Conservation (phyloP, 2,888 invertebrate genomes). For the Lymantria dispar region DNA sequence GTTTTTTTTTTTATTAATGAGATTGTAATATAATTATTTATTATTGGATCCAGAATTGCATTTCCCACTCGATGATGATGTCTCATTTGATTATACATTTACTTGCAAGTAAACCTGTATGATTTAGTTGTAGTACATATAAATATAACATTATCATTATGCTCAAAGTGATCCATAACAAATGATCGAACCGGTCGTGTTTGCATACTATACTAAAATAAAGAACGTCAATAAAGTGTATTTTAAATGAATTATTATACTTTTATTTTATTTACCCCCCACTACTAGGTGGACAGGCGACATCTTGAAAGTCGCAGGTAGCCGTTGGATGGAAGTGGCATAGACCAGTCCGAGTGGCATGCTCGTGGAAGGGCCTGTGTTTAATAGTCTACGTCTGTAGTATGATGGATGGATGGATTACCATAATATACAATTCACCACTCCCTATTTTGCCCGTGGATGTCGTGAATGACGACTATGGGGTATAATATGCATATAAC, state of each 20-base stretch:
- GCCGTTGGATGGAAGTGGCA: no score
- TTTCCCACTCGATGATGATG: constrained; percentile 55
- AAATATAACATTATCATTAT: constrained; percentile 50
- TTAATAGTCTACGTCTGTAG: no score
- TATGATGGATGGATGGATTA: no score
- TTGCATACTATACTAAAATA: constrained; percentile 76
- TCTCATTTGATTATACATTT: constrained; percentile 26
- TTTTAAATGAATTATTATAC: constrained; percentile 63
- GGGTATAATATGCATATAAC: no score
- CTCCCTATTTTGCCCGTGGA: no score
- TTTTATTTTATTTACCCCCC: constrained; percentile 29
- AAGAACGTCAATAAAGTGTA: constrained; percentile 81
- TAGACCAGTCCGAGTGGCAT: no score
- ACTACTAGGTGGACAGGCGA: no score
- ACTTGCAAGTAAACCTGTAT: constrained; percentile 37
- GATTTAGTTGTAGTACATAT: constrained; percentile 41
- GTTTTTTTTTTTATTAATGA: constrained; percentile 37
- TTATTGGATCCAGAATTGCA: constrained; percentile 78
- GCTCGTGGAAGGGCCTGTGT: no score
- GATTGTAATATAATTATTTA: constrained; percentile 67
- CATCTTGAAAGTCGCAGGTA: no score
- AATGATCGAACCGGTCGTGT: constrained; percentile 70
- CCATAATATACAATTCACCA: no score
- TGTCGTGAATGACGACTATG: no score
- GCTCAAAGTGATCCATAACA: constrained; percentile 70